Conservation (phyloP, 2,797 vertebrate species). For the Sebastes paucispinis region DNA sequence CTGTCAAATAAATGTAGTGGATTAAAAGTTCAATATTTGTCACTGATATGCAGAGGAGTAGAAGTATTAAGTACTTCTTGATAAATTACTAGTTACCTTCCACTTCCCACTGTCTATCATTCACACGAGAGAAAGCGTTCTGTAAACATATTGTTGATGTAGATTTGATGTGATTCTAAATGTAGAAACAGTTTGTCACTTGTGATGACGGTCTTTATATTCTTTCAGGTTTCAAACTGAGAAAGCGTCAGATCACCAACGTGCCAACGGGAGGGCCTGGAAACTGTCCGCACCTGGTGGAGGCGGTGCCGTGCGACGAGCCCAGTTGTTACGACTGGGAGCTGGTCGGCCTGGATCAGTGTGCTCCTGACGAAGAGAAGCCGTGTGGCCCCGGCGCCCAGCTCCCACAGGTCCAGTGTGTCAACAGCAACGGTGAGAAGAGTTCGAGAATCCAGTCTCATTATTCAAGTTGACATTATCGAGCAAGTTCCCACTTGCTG, state of each 20-base stretch:
- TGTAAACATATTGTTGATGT: not conserved
- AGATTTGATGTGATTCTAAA: not conserved
- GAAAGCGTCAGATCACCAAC: slow-evolving; percentile 87
- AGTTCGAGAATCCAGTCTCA: not conserved
- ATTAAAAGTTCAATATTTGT: too few relatives aligned
- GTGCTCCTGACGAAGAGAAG: slow-evolving; percentile 85
- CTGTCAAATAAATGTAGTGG: too few relatives aligned
- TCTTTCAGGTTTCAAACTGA: slow-evolving; percentile 90
- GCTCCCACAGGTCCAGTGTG: slow-evolving; percentile 83
- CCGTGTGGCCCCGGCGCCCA: slow-evolving; percentile 89
- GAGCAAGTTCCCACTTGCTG: not conserved
- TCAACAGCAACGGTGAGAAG: slow-evolving; percentile 90
- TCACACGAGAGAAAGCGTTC: too few relatives aligned
- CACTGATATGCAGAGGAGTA: not conserved
- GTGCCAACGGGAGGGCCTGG: slow-evolving; percentile 88
- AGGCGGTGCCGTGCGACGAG: slow-evolving; percentile 95
- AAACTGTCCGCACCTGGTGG: slow-evolving; percentile 93
- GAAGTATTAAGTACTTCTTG: not conserved
- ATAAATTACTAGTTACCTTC: not conserved
- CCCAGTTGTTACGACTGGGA: slow-evolving; percentile 92
- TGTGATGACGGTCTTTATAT: not conserved
- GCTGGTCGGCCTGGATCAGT: slow-evolving; percentile 84
- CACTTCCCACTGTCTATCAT: too few relatives aligned
- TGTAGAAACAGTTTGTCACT: not conserved
- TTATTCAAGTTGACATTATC: not conserved